Evolutionary conservation across 2,797 vertebrate species (phyloP).

Genomic region (Bradypodion pumilum): DNA sequence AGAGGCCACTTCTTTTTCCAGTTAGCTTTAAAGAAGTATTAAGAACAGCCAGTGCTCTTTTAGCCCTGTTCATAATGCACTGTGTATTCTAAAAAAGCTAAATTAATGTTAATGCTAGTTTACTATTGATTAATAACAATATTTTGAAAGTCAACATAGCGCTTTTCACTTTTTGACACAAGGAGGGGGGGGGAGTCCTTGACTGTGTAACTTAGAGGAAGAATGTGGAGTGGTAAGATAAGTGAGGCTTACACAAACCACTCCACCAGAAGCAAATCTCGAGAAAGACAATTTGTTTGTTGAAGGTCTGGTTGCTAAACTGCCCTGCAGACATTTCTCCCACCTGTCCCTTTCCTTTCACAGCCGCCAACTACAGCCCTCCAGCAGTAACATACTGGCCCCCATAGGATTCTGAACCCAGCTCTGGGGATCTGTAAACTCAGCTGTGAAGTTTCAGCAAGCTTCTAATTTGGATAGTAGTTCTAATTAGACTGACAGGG

Average conservation of each 20-base stretch:
- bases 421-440: slow-evolving; percentile 27
- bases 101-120: not conserved
- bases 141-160: not conserved
- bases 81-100: not conserved
- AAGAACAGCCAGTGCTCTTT: not conserved
- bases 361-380: not conserved
- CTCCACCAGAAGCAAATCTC: not conserved
- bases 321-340: slow-evolving; percentile 3
- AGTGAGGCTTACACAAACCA: not conserved
- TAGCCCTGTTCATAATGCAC: not conserved
- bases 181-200: not conserved
- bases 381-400: slow-evolving; percentile 6
- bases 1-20: not conserved
- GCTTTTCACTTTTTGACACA: not conserved
- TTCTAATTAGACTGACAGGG: slow-evolving; percentile 26
- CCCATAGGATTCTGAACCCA: not conserved
- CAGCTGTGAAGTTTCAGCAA: slow-evolving; percentile 38
- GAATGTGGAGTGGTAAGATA: not conserved
- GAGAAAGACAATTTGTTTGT: slow-evolving; percentile 6
- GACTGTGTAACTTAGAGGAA: not conserved
- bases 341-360: not conserved
- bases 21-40: not conserved
- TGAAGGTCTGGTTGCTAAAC: slow-evolving; percentile 6
- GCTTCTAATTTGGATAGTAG: slow-evolving; percentile 43
- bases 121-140: slow-evolving; percentile 1